Percentiles rank a stretch among this genome's conserved stretches.
These are phyloP conservation scores for Diachrysia chrysitis DNA, from an alignment of 2,888 invertebrate genomes.

Conservation along the genomic window DNA sequence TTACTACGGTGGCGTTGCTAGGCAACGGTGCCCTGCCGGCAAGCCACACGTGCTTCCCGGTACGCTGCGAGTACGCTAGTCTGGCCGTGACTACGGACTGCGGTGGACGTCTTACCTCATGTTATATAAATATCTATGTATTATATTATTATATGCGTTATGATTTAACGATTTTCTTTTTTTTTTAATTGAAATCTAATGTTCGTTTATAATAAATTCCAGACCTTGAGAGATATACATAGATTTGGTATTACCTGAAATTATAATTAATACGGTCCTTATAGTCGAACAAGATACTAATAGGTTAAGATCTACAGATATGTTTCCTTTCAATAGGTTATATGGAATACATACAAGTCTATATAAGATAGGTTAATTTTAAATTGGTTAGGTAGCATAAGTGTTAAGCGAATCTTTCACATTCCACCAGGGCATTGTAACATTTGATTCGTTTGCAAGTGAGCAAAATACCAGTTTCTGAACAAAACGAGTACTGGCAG, in stretches of 20 bases:
- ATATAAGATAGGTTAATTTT: neutral
- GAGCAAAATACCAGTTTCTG: neutral
- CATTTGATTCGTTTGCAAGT: neutral
- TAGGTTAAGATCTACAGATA: too few species aligned
- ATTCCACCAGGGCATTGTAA: neutral
- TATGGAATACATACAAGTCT: too few species aligned
- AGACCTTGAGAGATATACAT: too few species aligned
- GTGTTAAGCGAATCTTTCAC: neutral
- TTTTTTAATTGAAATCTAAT: too few species aligned
- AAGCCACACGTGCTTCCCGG: slow-evolving; percentile 56
- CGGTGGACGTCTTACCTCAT: neutral
- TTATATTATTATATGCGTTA: neutral
- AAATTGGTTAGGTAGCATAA: neutral
- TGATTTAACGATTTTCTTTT: too few species aligned
- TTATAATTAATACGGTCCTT: neutral
- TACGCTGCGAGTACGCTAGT: slow-evolving; percentile 49
- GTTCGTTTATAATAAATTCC: too few species aligned
- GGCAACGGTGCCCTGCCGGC: slow-evolving; percentile 68
- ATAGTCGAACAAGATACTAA: neutral
- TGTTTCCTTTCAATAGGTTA: too few species aligned
- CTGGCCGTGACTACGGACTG: slow-evolving; percentile 38
- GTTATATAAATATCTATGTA: too few species aligned
- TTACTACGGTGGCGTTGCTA: slow-evolving; percentile 67
- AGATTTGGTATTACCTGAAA: too few species aligned
- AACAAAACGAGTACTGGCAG: slow-evolving; percentile 13